Evolutionary conservation across 2,113 vertebrate genomes (phyloP), one percentile per base, ranked within the genome.

Genomic region (Oenanthe oenanthe): DNA sequence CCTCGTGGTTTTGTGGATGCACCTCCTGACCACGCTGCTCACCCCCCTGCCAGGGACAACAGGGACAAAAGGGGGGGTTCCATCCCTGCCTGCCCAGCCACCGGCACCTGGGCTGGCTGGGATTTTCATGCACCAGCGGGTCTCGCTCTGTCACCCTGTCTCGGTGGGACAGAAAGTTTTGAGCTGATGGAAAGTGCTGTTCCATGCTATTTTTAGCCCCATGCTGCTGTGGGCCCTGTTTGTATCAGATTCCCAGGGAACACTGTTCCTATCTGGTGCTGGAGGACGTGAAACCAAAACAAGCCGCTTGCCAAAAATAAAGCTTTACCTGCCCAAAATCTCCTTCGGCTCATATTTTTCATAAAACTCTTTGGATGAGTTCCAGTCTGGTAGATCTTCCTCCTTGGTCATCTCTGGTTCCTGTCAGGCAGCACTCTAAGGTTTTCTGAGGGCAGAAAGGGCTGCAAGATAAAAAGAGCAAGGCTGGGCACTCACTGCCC

Each of bases 261-360:
- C 1, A 0, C 73, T 63, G 45, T 57, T 80, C 45, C 63, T 38
- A 3, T 42, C 4, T 2, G 34, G 24, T 40, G 20, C 74, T 13
- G 54, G 56, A 74, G 51, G 24, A 22, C 0, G 1, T 8, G 56
- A 47, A 85, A 85, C 29, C 29, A 28, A 40, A 72, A 89, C 78
- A 76, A 89, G 71, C 42, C 3, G 14, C 36, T 87, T 22, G 40
- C 10, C 13, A 42, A 38, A 75, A 76, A 65, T 26, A 13, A 40
- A 70, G 32, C 34, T 51, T 96, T 97, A 98, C 98, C 98, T 98
- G 97, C 98, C 98, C 73, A 99, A 88, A 88, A 99, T 92, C 96
- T 99, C 99, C 96, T 99, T 99, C 4, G 99, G 98, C 25, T 99
- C 99, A 76, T 99, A 99, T 91, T 99, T 99, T 86, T 99, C 98